Evolutionary conservation across 2,113 vertebrate species (phyloP).

Genomic region (Phocoena sinus): DNA sequence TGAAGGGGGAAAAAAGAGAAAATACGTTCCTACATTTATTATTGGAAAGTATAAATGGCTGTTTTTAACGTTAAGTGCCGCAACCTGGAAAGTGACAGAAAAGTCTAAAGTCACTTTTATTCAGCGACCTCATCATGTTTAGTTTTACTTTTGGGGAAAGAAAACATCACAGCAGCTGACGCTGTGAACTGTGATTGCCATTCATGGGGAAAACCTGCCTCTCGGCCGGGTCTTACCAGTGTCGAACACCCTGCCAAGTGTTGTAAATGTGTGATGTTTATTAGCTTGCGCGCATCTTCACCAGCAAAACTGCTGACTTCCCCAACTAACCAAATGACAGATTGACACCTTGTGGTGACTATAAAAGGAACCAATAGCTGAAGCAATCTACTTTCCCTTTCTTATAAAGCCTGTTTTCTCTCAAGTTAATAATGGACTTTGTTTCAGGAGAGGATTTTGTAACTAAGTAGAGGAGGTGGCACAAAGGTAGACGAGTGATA

Average conservation of each 20-base stretch:
- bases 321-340: not conserved
- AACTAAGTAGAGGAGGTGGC: constrained; percentile 50
- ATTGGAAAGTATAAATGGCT: not conserved
- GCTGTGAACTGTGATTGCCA: not conserved
- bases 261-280: not conserved
- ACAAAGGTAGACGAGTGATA: constrained; percentile 29
- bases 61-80: not conserved
- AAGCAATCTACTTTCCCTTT: not conserved
- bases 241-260: not conserved
- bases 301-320: not conserved
- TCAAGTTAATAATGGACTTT: constrained; percentile 55
- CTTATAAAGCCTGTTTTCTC: constrained; percentile 16
- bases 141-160: constrained; percentile 32
- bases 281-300: not conserved
- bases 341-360: not conserved
- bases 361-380: not conserved
- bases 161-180: not conserved
- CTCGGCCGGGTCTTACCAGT: not conserved
- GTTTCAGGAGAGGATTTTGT: constrained; percentile 45
- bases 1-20: not conserved
- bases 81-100: not conserved
- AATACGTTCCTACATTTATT: not conserved
- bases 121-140: constrained; percentile 21
- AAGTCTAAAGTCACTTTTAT: constrained; percentile 27
- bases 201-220: not conserved